These are phyloP conservation scores for Hyles vespertilio DNA, from an alignment of 1,140 invertebrate species.

Conservation along the genomic window DNA sequence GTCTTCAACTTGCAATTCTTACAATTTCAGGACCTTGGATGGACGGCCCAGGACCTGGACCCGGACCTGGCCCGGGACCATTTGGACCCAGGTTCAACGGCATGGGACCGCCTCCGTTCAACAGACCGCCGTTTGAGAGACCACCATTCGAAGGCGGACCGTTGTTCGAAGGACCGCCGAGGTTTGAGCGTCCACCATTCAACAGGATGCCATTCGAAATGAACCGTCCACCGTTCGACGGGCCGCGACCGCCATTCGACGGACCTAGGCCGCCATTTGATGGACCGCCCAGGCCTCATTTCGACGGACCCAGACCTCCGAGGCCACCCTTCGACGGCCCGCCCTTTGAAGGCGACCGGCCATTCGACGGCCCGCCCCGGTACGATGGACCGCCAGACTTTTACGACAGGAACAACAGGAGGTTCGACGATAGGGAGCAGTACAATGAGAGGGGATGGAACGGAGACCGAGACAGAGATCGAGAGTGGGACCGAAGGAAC, in stretches of 20 bases:
- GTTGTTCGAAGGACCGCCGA: constrained; percentile 41
- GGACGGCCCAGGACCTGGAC: constrained; percentile 35
- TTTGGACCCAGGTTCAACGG: constrained; percentile 57
- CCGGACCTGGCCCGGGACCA: constrained; percentile 35
- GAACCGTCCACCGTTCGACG: constrained; percentile 41
- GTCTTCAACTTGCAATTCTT: constrained; percentile 1
- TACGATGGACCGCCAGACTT: constrained; percentile 53
- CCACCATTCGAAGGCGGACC: constrained; percentile 49
- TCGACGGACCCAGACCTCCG: constrained; percentile 57
- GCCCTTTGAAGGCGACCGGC: constrained; percentile 26
- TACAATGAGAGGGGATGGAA: constrained; percentile 58
- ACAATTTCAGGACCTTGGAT: constrained; percentile 69
- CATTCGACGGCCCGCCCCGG: constrained; percentile 34
- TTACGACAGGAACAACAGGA: constrained; percentile 55
- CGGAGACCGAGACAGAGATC: constrained; percentile 47
- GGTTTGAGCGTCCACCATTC: constrained; percentile 50
- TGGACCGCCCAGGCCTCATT: constrained; percentile 38
- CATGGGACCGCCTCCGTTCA: constrained; percentile 46
- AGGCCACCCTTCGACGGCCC: constrained; percentile 33
- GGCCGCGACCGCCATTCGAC: constrained; percentile 44
- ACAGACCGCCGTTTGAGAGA: constrained; percentile 52
- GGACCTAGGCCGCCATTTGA: constrained; percentile 47
- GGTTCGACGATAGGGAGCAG: constrained; percentile 55
- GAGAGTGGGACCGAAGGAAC: constrained; percentile 49
- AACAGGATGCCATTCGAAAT: constrained; percentile 36